Evolutionary conservation across 1,140 invertebrate species (phyloP).

Genomic region (Arctopsyche grandis): DNA sequence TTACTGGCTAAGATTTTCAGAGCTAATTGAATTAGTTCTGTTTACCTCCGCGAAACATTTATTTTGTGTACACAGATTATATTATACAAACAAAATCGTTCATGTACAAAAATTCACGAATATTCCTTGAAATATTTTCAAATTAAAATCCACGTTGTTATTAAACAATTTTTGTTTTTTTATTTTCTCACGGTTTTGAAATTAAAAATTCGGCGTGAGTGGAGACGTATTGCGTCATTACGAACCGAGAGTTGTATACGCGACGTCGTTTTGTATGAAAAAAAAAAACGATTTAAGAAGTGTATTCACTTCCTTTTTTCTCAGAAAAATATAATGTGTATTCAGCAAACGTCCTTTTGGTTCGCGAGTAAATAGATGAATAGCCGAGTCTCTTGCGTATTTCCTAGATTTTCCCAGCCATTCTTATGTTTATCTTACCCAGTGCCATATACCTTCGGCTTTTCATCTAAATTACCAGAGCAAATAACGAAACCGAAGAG

Average conservation of each 20-base stretch:
- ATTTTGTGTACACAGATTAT: not conserved
- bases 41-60: constrained; percentile 10
- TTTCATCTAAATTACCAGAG: constrained; percentile 4
- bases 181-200: not conserved
- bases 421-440: constrained; percentile 11
- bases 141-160: not conserved
- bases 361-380: constrained; percentile 23
- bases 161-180: not conserved
- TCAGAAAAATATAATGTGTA: not conserved
- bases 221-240: too few species aligned
- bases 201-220: not conserved
- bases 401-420: not conserved
- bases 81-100: not conserved
- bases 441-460: not conserved
- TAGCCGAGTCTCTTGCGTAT: constrained; percentile 1
- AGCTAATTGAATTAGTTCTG: constrained; percentile 22
- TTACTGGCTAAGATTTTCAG: not conserved
- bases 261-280: not conserved
- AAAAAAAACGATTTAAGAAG: not conserved
- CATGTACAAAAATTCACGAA: not conserved
- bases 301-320: constrained; percentile 5
- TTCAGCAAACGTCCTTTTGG: constrained; percentile 8
- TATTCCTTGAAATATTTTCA: too few species aligned
- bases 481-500: constrained; percentile 8
- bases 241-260: not conserved